Evolutionary conservation across 2,888 invertebrate species (phyloP), one percentile per base, ranked within the genome.

Genomic region (Amphipyra tragopoginis): DNA sequence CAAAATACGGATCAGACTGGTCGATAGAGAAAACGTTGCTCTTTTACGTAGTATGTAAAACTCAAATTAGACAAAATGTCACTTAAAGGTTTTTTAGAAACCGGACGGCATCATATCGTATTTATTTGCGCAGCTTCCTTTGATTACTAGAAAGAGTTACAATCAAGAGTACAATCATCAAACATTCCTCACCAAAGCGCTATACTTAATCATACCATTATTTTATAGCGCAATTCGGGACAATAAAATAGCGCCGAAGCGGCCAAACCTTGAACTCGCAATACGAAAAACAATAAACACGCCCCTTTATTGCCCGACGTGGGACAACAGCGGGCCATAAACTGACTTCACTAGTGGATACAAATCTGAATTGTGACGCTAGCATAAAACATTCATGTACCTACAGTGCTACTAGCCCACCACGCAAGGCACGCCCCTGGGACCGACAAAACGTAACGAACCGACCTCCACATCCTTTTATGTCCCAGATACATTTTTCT

Each of bases 381-480:
- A 82, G 85, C 83, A 88, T 93, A 91, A 93, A 93, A 92, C 90
- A 93, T 93, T 92, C 90, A 92, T 89, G 90, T 86, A 79, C 77
- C 77, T 83, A 83, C 80, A 82, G 75, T 80, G 81, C 77, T 84
- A 86, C 83, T 82, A 77, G 82, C 84, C 80, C 82, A 82, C 85
- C 84, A 83, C 82, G 84, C 74, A 67, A 90, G 88, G 81, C 79
- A 82, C 83, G 78, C 94, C 93, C 93, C 50, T 44, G 94, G 91
- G 94, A 89, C 82, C 87, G 79, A 94, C 94, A 93, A 93, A 93
- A 93, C 87, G 91, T 93, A 94, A 94, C 94, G 94, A 94, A 94
- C 90, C 90, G 81, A 81, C 83, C 85, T 86, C 83, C 79, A 80
- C 88, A 88, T 91, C 88, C 90, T 90, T 91, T 92, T 91, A 91